These are phyloP conservation scores for Olivierus martensii DNA, from an alignment of 1,140 invertebrate genomes.

Conservation along the genomic window DNA sequence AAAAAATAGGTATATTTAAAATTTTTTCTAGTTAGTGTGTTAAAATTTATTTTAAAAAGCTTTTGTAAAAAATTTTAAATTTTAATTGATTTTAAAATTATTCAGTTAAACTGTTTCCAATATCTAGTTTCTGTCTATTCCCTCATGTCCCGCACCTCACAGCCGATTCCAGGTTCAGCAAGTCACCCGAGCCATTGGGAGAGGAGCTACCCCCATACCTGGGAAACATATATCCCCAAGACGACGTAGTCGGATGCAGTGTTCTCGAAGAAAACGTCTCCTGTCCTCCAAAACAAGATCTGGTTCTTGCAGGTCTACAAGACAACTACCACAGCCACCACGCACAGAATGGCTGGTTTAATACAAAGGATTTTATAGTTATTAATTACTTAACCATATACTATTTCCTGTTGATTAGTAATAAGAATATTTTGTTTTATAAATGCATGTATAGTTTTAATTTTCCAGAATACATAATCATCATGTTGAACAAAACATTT, in stretches of 20 bases:
- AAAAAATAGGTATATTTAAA: too few relatives aligned
- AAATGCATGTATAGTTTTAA: too few relatives aligned
- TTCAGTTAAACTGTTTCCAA: background rate
- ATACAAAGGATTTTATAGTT: background rate
- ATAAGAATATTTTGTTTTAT: too few relatives aligned
- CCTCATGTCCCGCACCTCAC: slow-evolving; percentile 41
- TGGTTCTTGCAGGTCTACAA: background rate
- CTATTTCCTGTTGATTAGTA: too few relatives aligned
- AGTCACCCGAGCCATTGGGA: slow-evolving; percentile 39
- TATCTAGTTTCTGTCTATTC: slow-evolving; percentile 1
- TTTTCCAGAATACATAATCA: too few relatives aligned
- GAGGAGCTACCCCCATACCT: slow-evolving; percentile 44
- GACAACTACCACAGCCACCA: slow-evolving; percentile 4
- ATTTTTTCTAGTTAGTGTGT: too few relatives aligned
- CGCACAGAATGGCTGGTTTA: slow-evolving; percentile 13
- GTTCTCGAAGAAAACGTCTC: slow-evolving; percentile 50
- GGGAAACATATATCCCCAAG: slow-evolving; percentile 47
- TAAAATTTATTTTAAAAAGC: too few relatives aligned
- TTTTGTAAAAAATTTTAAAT: too few relatives aligned
- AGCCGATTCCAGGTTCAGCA: slow-evolving; percentile 66
- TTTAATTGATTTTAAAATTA: background rate
- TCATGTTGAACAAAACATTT: too few relatives aligned
- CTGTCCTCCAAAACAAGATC: slow-evolving; percentile 52
- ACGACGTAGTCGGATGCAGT: slow-evolving; percentile 45
- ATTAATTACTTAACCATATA: too few relatives aligned